These are phyloP conservation scores for Silurus lanzhouensis DNA, from an alignment of 2,797 vertebrate genomes.

Conservation along the genomic window DNA sequence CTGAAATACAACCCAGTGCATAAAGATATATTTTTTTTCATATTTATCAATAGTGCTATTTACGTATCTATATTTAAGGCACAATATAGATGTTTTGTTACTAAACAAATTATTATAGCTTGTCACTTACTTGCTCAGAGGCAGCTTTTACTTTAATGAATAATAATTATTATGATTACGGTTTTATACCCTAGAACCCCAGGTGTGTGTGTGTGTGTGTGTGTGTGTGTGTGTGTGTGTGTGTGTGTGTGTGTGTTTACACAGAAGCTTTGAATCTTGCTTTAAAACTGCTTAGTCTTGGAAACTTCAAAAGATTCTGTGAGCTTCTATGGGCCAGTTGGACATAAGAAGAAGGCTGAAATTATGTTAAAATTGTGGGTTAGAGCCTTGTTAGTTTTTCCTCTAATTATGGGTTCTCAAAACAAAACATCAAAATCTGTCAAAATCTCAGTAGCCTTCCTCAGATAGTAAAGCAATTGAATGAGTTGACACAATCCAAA, in stretches of 20 bases:
- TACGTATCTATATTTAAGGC: not conserved
- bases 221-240: not conserved
- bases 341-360: constrained; percentile 42
- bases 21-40: no score
- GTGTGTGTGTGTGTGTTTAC: constrained; percentile 26
- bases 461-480: not conserved
- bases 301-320: constrained; percentile 3
- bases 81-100: not conserved
- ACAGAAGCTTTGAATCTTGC: constrained; percentile 17
- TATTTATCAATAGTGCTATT: no score
- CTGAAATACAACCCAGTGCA: no score
- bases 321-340: constrained; percentile 18
- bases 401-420: not conserved
- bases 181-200: not conserved
- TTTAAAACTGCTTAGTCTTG: constrained; percentile 43
- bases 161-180: not conserved
- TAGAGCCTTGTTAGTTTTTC: constrained; percentile 42
- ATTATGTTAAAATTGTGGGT: constrained; percentile 47
- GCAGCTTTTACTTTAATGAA: not conserved
- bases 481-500: not conserved
- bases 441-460: not conserved
- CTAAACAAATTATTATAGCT: not conserved
- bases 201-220: not conserved
- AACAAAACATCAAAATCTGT: not conserved
- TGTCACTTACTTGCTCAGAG: not conserved